Base-by-base conservation (phyloP, 2,888 invertebrate species). In the Apocheima hispidaria region DNA sequence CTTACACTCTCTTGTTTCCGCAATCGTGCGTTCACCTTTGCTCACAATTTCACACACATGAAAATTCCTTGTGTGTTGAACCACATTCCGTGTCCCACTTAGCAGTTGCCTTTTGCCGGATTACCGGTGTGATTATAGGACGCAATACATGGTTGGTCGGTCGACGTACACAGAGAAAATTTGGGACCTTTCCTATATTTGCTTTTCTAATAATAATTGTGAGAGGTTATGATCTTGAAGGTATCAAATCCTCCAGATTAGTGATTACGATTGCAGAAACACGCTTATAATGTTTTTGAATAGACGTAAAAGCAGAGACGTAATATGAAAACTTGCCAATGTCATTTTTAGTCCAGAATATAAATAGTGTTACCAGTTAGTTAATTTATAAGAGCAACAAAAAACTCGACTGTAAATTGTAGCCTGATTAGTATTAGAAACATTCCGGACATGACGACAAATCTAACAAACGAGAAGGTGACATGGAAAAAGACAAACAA, bases 11-110 rank as follows among this genome's bases (percentile, higher is more conserved):
- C 58, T 77, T 72, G 76, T 83, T 90, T 90, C 90, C 90, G 89
- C 84, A 83, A 84, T 83, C 86, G 89, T 85, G 68, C 90, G 71
- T 88, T 92, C 87, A 90, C 87, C 90, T 89, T 73, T 79, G 76
- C 72, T 77, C 60, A 73, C 67, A 72, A 88, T 73, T 79, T 76
- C 72, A 77, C 60, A 73, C 67, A 72, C 64, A 65, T 74, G 63
- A 70, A 65, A 74, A 65, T 65, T 72, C 69, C 71, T 74, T 72
- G 71, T 75, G 63, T 67, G 61, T 49, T 62, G 59, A 52, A 64
- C 63, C 62, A 56, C 60, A 55, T 53, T 40, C 18, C 61, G 40
- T 21, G 48, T 30, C 40, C 43, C 23, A 61, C 40, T 64, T 44
- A 43, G 52, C 44, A 40, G 43, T 55, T 44, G 35, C 50, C 60